Base-by-base conservation (phyloP, 2,113 vertebrate species). In the Ancistrus triradiatus region DNA sequence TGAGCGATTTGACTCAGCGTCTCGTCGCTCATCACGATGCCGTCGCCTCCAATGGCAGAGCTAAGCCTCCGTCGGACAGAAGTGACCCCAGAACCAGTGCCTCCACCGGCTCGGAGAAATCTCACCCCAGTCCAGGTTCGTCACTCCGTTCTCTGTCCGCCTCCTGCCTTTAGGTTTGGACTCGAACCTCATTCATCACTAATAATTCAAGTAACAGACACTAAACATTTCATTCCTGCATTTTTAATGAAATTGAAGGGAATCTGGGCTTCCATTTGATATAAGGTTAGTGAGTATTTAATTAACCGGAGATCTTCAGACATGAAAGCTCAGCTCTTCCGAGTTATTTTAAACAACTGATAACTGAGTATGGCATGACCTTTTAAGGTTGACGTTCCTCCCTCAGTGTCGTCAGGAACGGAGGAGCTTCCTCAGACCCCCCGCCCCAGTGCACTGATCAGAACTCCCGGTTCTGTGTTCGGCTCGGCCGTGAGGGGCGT, bases 11-110 rank as follows among this genome's bases (percentile, higher is more conserved):
- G 74, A 96, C 93, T 18, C 91, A 91, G 73, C 91, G 90, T 65
- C 86, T 98, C 35, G 71, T 93, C 1, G 50, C 78, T 13, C 89
- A 93, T 69, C 94, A 99, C 46, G 95, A 98, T 68, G 88, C 86
- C 7, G 88, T 94, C 47, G 91, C 93, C 48, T 89, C 88, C 14
- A 98, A 99, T 33, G 95, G 95, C 66, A 86, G 95, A 58, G 66
- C 84, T 53, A 91, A 90, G 61, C 83, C 80, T 2, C 79, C 86
- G 7, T 86, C 90, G 1, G 74, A 73, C 18, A 80, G 82, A 10
- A 86, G 81, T 79, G 74, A 63, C 74, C 75, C 83, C 60, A 83
- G 76, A 75, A 78, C 77, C 3, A 24, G 44, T 43, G 84, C 81
- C 1, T 88, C 86, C 1, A 78, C 81, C 18, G 67, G 77, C 62